Percentiles rank a stretch among this genome's conserved stretches.
phyloP scores from a whole-genome alignment of 2,888 invertebrate genomes.

The Cinara cedri region DNA sequence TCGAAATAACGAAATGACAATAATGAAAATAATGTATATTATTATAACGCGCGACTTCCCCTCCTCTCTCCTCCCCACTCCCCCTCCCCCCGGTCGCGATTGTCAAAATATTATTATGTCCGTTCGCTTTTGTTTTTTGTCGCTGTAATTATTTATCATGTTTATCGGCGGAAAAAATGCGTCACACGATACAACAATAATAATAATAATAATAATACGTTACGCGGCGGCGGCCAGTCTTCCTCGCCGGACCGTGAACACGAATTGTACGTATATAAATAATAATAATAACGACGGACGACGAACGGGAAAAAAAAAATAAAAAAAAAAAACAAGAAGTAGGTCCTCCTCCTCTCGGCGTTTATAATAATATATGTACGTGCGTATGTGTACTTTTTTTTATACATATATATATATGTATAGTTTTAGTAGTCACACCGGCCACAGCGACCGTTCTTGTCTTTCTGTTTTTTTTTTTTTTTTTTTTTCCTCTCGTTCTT shows the following conservation, averaged over 20 bases:
- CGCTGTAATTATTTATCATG: not conserved
- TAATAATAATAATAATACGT: too few species aligned
- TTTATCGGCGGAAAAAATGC: not conserved
- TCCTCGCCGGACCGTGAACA: not conserved
- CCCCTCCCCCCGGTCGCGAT: too few species aligned
- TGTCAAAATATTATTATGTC: conserved; percentile 9
- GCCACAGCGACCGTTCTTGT: not conserved
- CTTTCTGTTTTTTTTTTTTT: not conserved
- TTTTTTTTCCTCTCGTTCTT: conserved; percentile 24
- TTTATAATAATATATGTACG: conserved; percentile 8
- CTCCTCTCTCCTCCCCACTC: too few species aligned
- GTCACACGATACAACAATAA: too few species aligned
- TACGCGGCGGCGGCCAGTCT: not conserved
- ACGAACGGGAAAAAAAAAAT: not conserved
- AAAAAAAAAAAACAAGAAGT: not conserved
- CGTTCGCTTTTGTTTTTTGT: not conserved
- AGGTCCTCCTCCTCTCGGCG: conserved; percentile 7
- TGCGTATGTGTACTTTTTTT: not conserved
- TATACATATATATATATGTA: conserved; percentile 3
- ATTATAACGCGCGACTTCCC: too few species aligned
- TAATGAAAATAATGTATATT: too few species aligned
- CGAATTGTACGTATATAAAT: not conserved
- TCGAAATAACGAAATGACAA: too few species aligned
- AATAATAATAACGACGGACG: not conserved
- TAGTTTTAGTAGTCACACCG: conserved; percentile 14